Percentiles rank a stretch among this genome's conserved stretches.
These are phyloP conservation scores for Ochotona princeps DNA, from an alignment of 2,113 vertebrate species.

Conservation along the genomic window DNA sequence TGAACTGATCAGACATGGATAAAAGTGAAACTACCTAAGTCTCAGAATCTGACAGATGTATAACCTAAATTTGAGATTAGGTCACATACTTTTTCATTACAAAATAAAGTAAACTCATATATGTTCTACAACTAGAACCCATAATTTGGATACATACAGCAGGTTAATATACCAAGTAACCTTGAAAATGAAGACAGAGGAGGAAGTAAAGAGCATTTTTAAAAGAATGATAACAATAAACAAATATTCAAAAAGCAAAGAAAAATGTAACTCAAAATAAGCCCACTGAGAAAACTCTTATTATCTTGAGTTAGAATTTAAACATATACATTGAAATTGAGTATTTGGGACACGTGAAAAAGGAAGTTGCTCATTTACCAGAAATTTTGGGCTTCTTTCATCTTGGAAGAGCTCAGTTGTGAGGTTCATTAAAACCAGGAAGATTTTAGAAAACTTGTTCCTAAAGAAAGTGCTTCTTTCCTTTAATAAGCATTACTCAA, in stretches of 20 bases:
- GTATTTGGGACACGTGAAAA: not conserved
- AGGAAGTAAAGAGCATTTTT: not conserved
- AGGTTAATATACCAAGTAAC: not conserved
- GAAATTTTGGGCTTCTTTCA: not conserved
- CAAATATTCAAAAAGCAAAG: not conserved
- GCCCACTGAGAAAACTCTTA: not conserved
- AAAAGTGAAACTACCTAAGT: not conserved
- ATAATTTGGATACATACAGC: not conserved
- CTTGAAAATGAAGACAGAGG: not conserved
- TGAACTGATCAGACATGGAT: not conserved
- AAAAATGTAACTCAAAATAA: not conserved
- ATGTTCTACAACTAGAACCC: not conserved
- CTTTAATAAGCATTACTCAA: not conserved
- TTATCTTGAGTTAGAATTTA: not conserved
- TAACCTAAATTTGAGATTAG: not conserved
- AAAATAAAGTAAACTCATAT: not conserved
- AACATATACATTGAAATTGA: not conserved
- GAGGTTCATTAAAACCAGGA: not conserved
- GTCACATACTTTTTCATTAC: not conserved
- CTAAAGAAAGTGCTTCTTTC: not conserved
- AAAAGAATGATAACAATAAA: accelerated
- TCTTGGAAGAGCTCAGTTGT: not conserved
- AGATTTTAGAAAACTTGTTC: not conserved
- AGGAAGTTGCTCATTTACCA: not conserved
- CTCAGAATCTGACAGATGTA: not conserved